Conservation (phyloP, 2,113 vertebrate species). For the Monarcha castaneiventris region DNA sequence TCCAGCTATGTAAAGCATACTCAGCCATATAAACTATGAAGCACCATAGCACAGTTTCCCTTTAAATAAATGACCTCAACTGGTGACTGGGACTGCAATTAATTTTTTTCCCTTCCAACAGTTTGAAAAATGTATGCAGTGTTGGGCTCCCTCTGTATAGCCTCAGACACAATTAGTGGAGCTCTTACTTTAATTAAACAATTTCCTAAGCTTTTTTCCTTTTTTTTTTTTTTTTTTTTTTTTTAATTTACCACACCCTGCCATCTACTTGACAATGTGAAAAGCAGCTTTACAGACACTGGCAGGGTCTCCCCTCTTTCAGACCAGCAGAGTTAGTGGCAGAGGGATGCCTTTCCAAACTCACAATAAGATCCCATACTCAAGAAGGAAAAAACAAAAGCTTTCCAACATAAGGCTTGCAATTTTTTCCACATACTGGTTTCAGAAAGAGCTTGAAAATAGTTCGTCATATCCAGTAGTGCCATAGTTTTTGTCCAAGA, state of each 20-base stretch:
- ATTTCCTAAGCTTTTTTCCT: background rate
- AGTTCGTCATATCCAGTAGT: background rate
- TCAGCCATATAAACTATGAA: slow-evolving; percentile 3
- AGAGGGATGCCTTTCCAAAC: background rate
- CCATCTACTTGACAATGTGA: background rate
- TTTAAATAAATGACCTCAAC: slow-evolving; percentile 56
- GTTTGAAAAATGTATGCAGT: background rate
- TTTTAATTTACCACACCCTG: background rate
- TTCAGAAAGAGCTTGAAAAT: background rate
- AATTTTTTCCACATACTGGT: background rate
- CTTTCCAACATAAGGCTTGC: background rate
- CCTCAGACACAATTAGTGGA: background rate
- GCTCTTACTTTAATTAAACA: background rate
- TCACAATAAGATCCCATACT: background rate
- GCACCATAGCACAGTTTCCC: background rate
- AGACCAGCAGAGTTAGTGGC: background rate
- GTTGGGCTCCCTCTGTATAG: background rate
- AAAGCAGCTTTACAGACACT: background rate
- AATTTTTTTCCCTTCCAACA: slow-evolving; percentile 22
- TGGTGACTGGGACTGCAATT: slow-evolving; percentile 2
- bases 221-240: background rate
- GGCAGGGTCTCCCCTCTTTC: background rate
- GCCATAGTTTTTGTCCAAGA: background rate
- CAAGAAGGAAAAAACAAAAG: background rate
- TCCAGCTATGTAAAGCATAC: slow-evolving; percentile 21